Evolutionary conservation across 1,140 invertebrate genomes (phyloP).

Genomic region (Temnothorax curvispinosus): DNA sequence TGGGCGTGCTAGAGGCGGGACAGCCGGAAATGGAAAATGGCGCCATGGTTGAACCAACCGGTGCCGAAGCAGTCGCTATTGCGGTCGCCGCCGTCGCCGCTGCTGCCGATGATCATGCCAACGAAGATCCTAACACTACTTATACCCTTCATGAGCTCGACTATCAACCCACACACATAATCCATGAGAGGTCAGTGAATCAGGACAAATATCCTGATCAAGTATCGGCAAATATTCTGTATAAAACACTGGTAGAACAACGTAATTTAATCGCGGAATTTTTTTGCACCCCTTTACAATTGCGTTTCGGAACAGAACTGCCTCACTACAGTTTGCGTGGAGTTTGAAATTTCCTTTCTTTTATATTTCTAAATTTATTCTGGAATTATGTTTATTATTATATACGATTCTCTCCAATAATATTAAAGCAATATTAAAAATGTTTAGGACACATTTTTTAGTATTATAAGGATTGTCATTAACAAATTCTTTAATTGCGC

Average conservation of each 20-base stretch:
- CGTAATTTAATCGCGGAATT: not conserved
- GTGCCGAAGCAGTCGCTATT: constrained; percentile 70
- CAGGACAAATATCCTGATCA: not conserved
- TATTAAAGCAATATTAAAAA: not conserved
- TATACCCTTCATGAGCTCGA: constrained; percentile 74
- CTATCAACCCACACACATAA: constrained; percentile 71
- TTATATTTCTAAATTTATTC: not conserved
- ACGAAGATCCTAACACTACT: constrained; percentile 63
- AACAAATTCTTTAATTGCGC: not conserved
- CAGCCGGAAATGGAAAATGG: constrained; percentile 85
- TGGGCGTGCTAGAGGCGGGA: constrained; percentile 85
- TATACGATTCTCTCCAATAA: not conserved
- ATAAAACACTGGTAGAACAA: not conserved
- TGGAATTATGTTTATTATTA: not conserved
- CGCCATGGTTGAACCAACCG: constrained; percentile 77
- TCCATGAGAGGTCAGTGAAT: constrained; percentile 75
- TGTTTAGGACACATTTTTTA: not conserved
- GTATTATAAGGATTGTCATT: not conserved
- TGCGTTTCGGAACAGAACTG: not conserved
- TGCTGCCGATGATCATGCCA: constrained; percentile 68
- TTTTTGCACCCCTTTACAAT: not conserved
- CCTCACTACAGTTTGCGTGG: not conserved
- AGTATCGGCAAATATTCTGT: not conserved
- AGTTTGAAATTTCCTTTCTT: not conserved
- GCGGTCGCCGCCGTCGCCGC: constrained; percentile 63